Percentiles rank a stretch among this genome's conserved stretches.
phyloP scores from a whole-genome alignment of 2,797 vertebrate genomes.

The Melanotaenia trifasciata region DNA sequence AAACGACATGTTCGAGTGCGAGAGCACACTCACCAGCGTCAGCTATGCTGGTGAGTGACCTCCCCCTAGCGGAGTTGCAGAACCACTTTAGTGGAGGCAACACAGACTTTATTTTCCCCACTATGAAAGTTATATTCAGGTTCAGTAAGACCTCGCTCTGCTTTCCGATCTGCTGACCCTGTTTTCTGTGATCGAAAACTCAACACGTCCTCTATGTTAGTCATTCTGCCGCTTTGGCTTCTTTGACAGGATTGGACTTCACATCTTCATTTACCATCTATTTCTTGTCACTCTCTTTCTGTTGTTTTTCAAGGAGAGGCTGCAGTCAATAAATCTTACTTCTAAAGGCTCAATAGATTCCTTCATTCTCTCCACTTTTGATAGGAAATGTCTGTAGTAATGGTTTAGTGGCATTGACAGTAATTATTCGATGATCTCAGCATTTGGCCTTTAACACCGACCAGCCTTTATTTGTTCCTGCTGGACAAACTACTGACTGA shows the following conservation, averaged over 20 bases:
- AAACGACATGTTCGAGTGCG: no score
- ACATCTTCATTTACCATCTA: background rate
- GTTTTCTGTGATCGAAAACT: background rate
- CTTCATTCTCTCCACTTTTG: background rate
- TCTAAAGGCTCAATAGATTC: background rate
- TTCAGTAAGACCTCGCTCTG: no score
- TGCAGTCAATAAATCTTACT: background rate
- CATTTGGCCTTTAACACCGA: background rate
- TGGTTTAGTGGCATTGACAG: slow-evolving; percentile 5
- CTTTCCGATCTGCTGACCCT: no score
- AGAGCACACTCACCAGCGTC: no score
- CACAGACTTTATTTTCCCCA: no score
- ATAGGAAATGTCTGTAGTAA: slow-evolving; percentile 28
- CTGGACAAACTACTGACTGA: background rate
- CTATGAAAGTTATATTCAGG: no score
- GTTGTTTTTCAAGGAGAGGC: background rate
- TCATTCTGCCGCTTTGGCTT: background rate
- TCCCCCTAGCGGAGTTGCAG: no score
- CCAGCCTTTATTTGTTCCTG: background rate
- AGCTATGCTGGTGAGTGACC: no score
- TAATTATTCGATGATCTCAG: slow-evolving; percentile 4
- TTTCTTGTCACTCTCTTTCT: slow-evolving; percentile 6
- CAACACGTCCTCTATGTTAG: background rate
- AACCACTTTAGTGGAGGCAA: no score
- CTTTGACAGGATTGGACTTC: background rate